These are phyloP conservation scores for Palaemon carinicauda DNA, from an alignment of 1,140 invertebrate species.

Conservation along the genomic window DNA sequence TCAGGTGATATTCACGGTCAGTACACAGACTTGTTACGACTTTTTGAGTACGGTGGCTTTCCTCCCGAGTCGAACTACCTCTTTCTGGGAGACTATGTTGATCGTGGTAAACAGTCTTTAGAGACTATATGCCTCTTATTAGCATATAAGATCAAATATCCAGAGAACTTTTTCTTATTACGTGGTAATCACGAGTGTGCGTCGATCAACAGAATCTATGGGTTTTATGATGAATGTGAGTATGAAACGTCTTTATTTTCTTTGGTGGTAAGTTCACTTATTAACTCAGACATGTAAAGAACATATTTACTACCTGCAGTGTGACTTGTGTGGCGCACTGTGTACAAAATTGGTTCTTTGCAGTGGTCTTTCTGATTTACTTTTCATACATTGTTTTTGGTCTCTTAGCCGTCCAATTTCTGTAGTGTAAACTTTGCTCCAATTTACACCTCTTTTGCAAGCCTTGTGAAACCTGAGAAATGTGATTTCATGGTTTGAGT, in stretches of 20 bases:
- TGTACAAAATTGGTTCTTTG: too few relatives aligned
- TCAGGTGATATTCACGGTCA: slow-evolving; percentile 96
- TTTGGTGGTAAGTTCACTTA: background rate
- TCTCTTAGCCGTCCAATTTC: too few relatives aligned
- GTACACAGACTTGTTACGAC: slow-evolving; percentile 95
- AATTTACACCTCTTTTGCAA: too few relatives aligned
- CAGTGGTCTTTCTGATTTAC: too few relatives aligned
- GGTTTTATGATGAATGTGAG: slow-evolving; percentile 68
- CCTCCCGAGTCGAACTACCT: slow-evolving; percentile 99
- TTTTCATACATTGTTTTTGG: too few relatives aligned
- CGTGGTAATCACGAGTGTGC: slow-evolving; percentile 76
- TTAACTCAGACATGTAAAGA: too few relatives aligned
- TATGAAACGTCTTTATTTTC: slow-evolving; percentile 53
- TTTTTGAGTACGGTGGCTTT: slow-evolving; percentile 99
- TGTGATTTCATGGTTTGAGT: too few relatives aligned
- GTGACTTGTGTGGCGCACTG: too few relatives aligned
- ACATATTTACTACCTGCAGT: too few relatives aligned
- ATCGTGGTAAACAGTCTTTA: slow-evolving; percentile 86
- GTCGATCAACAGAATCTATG: slow-evolving; percentile 70
- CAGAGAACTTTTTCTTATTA: slow-evolving; percentile 74
- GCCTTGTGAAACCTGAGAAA: too few relatives aligned
- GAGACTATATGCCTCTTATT: slow-evolving; percentile 91
- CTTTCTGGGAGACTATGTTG: slow-evolving; percentile 95
- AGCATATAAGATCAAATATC: slow-evolving; percentile 74
- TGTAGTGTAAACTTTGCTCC: too few relatives aligned